Evolutionary conservation across 2,113 vertebrate species (phyloP).

Genomic region (Megalops atlanticus): DNA sequence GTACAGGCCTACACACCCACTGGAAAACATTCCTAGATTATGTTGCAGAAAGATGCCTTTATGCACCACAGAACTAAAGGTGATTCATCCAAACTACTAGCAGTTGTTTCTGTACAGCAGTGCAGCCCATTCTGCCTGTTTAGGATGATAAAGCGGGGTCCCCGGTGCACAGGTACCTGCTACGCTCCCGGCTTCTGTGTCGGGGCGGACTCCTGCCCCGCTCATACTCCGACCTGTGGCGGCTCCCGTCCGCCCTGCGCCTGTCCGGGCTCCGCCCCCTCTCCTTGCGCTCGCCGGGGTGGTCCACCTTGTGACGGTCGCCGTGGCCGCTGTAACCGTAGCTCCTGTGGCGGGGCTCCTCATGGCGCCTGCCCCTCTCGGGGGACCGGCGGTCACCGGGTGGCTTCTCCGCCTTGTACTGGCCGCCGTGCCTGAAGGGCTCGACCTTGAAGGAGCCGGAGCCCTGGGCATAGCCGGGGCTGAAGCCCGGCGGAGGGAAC

Average conservation of each 20-base stretch:
- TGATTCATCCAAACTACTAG: no score
- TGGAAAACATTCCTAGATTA: no score
- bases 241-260: constrained; percentile 72
- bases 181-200: constrained; percentile 85
- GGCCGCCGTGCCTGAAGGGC: constrained; percentile 74
- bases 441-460: constrained; percentile 71
- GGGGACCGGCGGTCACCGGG: constrained; percentile 77
- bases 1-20: no score
- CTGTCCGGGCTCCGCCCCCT: constrained; percentile 83
- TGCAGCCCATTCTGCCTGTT: no score
- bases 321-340: constrained; percentile 71
- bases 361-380: constrained; percentile 80
- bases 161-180: constrained; percentile 72
- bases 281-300: constrained; percentile 78
- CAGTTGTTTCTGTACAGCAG: no score
- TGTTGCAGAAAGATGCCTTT: no score
- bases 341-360: constrained; percentile 80
- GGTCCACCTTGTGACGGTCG: constrained; percentile 77
- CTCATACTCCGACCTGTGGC: constrained; percentile 82
- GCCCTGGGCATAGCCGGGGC: constrained; percentile 72
- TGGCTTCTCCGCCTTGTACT: constrained; percentile 79
- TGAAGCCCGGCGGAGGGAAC: constrained; percentile 71
- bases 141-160: background rate
- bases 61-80: no score
- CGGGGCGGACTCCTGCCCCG: constrained; percentile 76